Conservation (phyloP, 2,888 invertebrate genomes). For the Drosophila cracens region DNA sequence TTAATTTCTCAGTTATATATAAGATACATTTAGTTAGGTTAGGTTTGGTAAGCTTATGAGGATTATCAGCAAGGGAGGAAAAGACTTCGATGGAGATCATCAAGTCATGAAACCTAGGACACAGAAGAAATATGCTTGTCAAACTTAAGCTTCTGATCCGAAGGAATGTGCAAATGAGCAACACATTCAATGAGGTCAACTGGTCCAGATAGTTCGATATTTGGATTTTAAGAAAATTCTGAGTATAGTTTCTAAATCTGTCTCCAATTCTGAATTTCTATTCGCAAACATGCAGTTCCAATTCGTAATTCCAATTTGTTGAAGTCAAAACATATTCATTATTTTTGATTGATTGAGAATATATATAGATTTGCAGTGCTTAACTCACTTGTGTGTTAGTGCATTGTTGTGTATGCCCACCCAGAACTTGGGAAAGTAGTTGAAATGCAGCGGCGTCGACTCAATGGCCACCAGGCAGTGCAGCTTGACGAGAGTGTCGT, state of each 20-base stretch:
- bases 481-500: constrained; percentile 93
- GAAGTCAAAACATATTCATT: too few species aligned
- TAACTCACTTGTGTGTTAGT: constrained; percentile 83
- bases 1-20: neutral
- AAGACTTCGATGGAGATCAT: too few species aligned
- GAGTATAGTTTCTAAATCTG: neutral
- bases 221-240: neutral
- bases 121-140: too few species aligned
- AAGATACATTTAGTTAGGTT: too few species aligned
- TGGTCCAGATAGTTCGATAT: too few species aligned
- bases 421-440: constrained; percentile 96
- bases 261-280: neutral
- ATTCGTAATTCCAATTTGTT: too few species aligned
- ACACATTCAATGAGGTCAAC: neutral
- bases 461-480: constrained; percentile 96
- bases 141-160: too few species aligned
- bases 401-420: constrained; percentile 91
- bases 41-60: too few species aligned
- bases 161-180: neutral
- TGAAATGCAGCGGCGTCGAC: constrained; percentile 94
- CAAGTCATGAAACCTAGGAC: too few species aligned
- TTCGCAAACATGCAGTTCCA: too few species aligned
- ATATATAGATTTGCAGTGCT: neutral
- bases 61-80: too few species aligned
- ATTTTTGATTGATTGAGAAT: neutral